These are phyloP conservation scores for Teleogryllus occipitalis DNA, from an alignment of 1,140 invertebrate genomes.

Conservation along the genomic window DNA sequence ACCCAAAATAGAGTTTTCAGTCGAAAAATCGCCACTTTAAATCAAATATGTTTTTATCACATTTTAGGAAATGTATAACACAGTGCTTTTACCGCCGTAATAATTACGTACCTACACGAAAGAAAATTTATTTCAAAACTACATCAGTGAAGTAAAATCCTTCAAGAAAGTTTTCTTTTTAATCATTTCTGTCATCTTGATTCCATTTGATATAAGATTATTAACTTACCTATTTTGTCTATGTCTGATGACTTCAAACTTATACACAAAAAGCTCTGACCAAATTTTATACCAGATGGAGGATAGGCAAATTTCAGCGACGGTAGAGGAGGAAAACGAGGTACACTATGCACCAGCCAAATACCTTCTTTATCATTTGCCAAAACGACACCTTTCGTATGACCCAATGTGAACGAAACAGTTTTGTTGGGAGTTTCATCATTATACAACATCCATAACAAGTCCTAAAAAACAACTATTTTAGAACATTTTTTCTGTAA, in stretches of 20 bases:
- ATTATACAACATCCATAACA: slow-evolving; percentile 68
- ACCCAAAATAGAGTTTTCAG: no score
- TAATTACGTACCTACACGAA: no score
- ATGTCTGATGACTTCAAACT: slow-evolving; percentile 54
- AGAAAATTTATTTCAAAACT: no score
- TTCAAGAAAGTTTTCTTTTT: no score
- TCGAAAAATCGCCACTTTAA: no score
- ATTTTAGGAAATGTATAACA: no score
- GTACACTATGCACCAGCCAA: slow-evolving; percentile 89
- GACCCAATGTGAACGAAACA: slow-evolving; percentile 47
- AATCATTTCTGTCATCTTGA: neutral
- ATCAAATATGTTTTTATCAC: no score
- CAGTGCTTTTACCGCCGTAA: no score
- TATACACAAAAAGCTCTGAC: slow-evolving; percentile 83
- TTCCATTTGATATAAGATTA: neutral
- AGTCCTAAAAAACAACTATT: slow-evolving; percentile 29
- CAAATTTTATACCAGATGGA: slow-evolving; percentile 57
- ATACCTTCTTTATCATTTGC: slow-evolving; percentile 63
- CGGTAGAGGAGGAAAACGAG: slow-evolving; percentile 62
- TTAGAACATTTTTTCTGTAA: slow-evolving; percentile 14
- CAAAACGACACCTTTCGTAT: slow-evolving; percentile 76
- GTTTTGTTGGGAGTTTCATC: slow-evolving; percentile 60
- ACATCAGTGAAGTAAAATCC: no score
- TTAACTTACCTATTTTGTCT: slow-evolving; percentile 52
- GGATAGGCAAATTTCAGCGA: slow-evolving; percentile 49